Percentiles rank a stretch among this genome's conserved stretches.
Evolutionary conservation across 2,113 vertebrate genomes (phyloP).

Genomic region (Clinocottus analis): DNA sequence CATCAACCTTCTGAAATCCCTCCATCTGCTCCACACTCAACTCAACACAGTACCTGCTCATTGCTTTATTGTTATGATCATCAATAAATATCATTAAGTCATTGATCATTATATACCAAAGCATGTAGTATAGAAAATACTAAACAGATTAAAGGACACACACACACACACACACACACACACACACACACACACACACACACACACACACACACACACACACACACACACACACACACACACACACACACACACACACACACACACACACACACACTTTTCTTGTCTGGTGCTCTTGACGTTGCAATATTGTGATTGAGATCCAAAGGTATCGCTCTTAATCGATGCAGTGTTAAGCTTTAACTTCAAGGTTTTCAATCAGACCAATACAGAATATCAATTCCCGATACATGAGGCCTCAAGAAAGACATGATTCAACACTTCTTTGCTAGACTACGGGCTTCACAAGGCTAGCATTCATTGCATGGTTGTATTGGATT

Average conservation of each 20-base stretch:
- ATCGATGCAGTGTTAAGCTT: not conserved
- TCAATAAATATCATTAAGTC: not conserved
- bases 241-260: no score
- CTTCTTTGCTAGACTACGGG: not conserved
- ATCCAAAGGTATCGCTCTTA: no score
- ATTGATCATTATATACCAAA: not conserved
- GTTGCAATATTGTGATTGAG: not conserved
- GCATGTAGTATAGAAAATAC: not conserved
- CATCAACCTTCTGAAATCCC: not conserved
- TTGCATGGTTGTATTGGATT: conserved; percentile 4
- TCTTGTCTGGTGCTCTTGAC: no score
- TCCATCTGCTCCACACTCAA: not conserved
- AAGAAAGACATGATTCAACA: conserved; percentile 1
- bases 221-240: no score
- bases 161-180: no score
- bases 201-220: no score
- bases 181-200: no score
- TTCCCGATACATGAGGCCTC: not conserved
- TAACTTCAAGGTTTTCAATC: not conserved
- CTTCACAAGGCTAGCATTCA: not conserved
- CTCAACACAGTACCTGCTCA: not conserved
- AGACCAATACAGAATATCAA: not conserved
- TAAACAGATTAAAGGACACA: not conserved
- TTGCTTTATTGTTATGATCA: not conserved
- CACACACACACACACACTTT: no score